Percentiles rank a stretch among this genome's conserved stretches.
These are phyloP conservation scores for Puntigrus tetrazona DNA, from an alignment of 2,113 vertebrate genomes.

Conservation along the genomic window DNA sequence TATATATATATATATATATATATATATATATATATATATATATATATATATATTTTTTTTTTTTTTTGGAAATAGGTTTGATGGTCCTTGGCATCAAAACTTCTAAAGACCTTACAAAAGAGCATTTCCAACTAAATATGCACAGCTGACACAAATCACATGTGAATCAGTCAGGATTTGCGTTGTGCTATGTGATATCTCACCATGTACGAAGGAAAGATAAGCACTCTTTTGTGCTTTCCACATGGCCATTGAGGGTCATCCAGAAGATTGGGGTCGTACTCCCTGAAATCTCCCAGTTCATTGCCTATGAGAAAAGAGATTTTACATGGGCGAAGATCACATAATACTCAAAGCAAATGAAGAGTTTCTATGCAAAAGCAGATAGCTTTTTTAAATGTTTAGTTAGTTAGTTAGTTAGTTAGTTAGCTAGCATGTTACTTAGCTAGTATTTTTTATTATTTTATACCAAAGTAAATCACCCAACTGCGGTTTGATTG, in stretches of 20 bases:
- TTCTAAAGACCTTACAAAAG: not conserved
- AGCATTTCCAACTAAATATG: not conserved
- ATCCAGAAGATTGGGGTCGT: conserved; percentile 95
- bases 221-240: conserved; percentile 96
- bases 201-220: conserved; percentile 98
- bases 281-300: conserved; percentile 87
- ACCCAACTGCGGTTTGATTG: too few species aligned
- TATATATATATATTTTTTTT: too few species aligned
- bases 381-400: too few species aligned
- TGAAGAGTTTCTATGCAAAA: too few species aligned
- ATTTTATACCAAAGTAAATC: too few species aligned
- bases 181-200: conserved; percentile 52
- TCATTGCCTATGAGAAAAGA: conserved; percentile 83
- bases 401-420: too few species aligned
- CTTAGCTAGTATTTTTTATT: too few species aligned
- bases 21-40: too few species aligned
- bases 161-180: not conserved
- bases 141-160: not conserved
- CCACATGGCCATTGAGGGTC: conserved; percentile 99
- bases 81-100: not conserved
- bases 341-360: not conserved
- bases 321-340: not conserved
- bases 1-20: too few species aligned
- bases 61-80: not conserved
- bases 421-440: too few species aligned